These are phyloP conservation scores for Tiphia femorata DNA, from an alignment of 2,888 invertebrate genomes.

Conservation along the genomic window DNA sequence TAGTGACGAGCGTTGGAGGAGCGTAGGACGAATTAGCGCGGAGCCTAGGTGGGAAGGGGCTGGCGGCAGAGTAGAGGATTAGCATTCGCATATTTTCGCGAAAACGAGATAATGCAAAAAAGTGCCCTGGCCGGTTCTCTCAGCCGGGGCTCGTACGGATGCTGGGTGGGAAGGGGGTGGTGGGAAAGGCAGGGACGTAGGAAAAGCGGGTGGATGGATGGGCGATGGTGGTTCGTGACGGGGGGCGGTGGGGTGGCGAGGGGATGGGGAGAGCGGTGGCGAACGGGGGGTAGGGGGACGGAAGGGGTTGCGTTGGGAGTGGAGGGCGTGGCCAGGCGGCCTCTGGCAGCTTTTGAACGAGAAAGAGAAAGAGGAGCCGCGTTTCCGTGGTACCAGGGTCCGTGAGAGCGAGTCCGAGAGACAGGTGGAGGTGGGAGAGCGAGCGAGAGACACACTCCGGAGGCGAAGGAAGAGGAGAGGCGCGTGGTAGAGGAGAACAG, in stretches of 20 bases:
- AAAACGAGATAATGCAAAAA: constrained; percentile 67
- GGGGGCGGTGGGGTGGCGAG: constrained; percentile 41
- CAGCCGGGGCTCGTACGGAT: constrained; percentile 48
- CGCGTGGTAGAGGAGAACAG: constrained; percentile 16
- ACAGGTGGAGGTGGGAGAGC: constrained; percentile 17
- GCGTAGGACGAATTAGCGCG: constrained; percentile 55
- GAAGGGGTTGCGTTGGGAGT: constrained; percentile 45
- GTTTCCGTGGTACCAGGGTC: constrained; percentile 51
- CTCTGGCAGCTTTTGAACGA: constrained; percentile 60
- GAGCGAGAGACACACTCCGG: constrained; percentile 19
- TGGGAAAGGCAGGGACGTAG: constrained; percentile 42
- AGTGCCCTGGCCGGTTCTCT: constrained; percentile 53
- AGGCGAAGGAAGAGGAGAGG: constrained; percentile 18
- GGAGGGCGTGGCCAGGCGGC: constrained; percentile 63
- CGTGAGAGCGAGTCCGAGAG: constrained; percentile 28
- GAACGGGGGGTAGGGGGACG: constrained; percentile 32
- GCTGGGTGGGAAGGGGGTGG: constrained; percentile 44
- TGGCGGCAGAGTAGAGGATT: too few relatives aligned
- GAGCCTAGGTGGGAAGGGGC: too few relatives aligned
- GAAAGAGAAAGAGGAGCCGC: constrained; percentile 56
- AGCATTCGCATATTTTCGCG: constrained; percentile 64
- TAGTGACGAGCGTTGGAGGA: constrained; percentile 26
- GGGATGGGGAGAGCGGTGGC: constrained; percentile 32
- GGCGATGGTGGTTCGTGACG: constrained; percentile 40
- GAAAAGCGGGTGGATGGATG: constrained; percentile 44